Evolutionary conservation across 2,888 invertebrate species (phyloP), one percentile per base, ranked within the genome.

Genomic region (Coleophora deauratella): DNA sequence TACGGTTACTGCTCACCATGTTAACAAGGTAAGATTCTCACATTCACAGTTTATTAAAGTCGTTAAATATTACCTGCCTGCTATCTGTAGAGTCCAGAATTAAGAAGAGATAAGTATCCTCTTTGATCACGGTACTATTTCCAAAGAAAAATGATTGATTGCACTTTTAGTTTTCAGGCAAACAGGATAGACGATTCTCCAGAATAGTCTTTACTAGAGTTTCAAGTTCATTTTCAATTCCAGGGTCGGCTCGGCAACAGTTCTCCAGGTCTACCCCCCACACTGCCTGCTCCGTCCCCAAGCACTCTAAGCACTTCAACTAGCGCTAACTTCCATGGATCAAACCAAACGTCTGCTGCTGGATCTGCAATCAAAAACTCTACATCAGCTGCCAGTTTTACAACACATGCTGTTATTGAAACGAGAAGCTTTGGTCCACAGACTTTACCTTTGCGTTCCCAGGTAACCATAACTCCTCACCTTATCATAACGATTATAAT

Each of bases 271-370:
- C 88, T 92, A n/a, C 92, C 92, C 1, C 92, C 92, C 21, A 90
- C 91, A 21, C 68, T 91, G 33, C 92, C 92, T 10, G 92, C 92
- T 1, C 92, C 92, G 0, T 90, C 91, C 27, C 92, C 92, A 11
- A 88, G 88, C 52, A 89, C 88, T 41, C 67, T 86, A 15, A 80
- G 88, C 52, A 86, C 91, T 34, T 89, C 91, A 59, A 90, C 91
- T 7, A 91, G 91, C 55, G 90, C 91, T 48, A 86, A 86, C 42
- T 88, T 86, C 61, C 82, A 84, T 46, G 79, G 87, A 39, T 72
- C 84, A 39, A 73, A 65, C 3, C 73, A 81, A 3, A 70, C 72
- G 10, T 54, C 72, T 37, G 66, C 67, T 33, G 55, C 70, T 8
- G 57, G 65, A 39, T 82, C 78, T 44, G 77, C 86, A 37, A 84